A percentile compares a stretch with the other conserved stretches of the same genome.
Conservation (phyloP, 2,797 vertebrate genomes). For the Petrocephalus sullivani region DNA sequence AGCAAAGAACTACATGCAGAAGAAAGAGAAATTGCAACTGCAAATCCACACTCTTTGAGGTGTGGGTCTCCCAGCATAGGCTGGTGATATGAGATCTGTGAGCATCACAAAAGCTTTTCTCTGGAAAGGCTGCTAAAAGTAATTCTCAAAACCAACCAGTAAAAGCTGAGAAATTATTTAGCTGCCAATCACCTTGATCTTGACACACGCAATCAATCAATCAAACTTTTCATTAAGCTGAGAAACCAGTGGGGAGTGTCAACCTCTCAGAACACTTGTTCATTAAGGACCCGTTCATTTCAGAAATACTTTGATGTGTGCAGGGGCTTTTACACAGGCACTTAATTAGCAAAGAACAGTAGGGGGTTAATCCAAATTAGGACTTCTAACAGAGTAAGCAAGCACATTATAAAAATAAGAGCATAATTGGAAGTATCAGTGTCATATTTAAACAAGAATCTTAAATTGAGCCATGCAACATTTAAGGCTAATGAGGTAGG, state of each 20-base stretch:
- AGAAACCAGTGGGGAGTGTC: too few species aligned
- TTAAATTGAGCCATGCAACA: neutral
- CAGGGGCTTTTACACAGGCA: neutral
- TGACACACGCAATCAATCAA: neutral
- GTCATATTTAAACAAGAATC: neutral
- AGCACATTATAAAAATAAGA: neutral
- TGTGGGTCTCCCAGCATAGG: neutral
- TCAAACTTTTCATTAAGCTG: neutral
- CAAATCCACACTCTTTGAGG: neutral
- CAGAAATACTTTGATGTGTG: neutral
- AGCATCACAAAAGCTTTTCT: neutral
- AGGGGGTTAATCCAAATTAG: neutral
- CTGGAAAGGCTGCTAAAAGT: neutral
- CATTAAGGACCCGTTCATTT: neutral
- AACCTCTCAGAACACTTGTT: neutral
- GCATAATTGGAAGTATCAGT: neutral
- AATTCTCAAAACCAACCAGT: neutral
- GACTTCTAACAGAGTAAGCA: neutral
- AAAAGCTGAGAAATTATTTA: neutral
- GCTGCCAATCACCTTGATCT: neutral
- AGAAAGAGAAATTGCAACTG: neutral
- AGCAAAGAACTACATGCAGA: neutral
- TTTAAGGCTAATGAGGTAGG: neutral
- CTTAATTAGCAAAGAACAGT: neutral
- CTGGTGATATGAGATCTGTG: neutral